These are phyloP conservation scores for Ursus arctos DNA, from an alignment of 2,113 vertebrate genomes.

Conservation along the genomic window DNA sequence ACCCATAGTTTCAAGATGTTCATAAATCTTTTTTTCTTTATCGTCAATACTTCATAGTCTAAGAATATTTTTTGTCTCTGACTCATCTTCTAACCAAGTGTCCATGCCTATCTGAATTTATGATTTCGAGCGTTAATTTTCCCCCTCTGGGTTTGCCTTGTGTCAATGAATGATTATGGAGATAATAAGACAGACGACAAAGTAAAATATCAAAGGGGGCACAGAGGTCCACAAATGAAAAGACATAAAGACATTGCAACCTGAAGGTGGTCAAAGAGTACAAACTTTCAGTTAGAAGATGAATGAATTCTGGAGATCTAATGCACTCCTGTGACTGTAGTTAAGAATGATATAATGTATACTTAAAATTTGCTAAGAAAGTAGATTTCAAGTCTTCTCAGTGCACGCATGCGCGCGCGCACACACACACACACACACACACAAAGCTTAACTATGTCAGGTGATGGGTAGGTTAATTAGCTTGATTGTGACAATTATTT, in stretches of 20 bases:
- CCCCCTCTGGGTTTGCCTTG: background rate
- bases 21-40: background rate
- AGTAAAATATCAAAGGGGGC: background rate
- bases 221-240: slow-evolving; percentile 41
- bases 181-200: slow-evolving; percentile 39
- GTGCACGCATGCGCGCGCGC: background rate
- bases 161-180: slow-evolving; percentile 33
- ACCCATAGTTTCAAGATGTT: slow-evolving; percentile 3
- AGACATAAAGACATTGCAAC: background rate
- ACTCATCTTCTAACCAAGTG: background rate
- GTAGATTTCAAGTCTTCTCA: background rate
- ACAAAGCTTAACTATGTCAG: background rate
- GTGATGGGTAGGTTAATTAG: background rate
- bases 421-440: background rate
- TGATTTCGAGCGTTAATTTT: background rate
- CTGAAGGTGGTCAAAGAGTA: background rate
- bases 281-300: background rate
- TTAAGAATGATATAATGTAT: background rate
- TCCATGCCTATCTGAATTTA: background rate
- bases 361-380: background rate
- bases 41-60: slow-evolving; percentile 17
- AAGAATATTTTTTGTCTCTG: background rate
- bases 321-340: background rate
- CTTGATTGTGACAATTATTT: background rate
- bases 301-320: background rate